Percentiles rank a stretch among this genome's conserved stretches.
Evolutionary conservation across 2,797 vertebrate species (phyloP).

Genomic region (Synaphobranchus kaupii): DNA sequence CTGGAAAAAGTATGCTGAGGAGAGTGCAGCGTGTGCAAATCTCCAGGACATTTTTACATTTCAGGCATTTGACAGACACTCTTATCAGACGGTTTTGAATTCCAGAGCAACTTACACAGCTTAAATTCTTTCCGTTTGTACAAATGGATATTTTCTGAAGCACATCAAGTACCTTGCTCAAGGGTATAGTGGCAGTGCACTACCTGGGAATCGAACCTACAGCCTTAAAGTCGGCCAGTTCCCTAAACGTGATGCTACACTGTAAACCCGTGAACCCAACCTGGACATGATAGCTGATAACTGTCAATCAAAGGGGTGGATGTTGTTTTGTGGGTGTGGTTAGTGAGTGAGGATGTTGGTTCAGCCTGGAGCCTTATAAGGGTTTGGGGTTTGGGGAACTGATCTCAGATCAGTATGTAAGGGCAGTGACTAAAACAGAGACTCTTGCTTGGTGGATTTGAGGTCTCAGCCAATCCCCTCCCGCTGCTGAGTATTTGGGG

Average conservation of each 20-base stretch:
- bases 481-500: not conserved
- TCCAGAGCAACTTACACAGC: not conserved
- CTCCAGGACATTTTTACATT: not conserved
- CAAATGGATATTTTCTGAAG: not conserved
- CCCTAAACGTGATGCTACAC: too few species aligned
- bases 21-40: not conserved
- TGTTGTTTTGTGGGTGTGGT: too few species aligned
- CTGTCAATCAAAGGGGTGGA: too few species aligned
- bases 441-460: too few species aligned
- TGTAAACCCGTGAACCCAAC: too few species aligned
- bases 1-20: not conserved
- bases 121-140: not conserved
- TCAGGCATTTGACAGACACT: not conserved
- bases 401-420: too few species aligned
- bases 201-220: not conserved
- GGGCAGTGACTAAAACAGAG: too few species aligned
- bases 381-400: too few species aligned
- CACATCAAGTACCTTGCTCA: not conserved
- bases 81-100: not conserved
- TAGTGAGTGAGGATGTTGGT: too few species aligned
- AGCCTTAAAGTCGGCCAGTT: not conserved
- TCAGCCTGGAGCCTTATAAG: too few species aligned
- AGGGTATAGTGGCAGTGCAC: not conserved
- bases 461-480: not conserved
- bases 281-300: too few species aligned